A percentile compares a stretch with the other conserved stretches of the same genome.
phyloP scores from a whole-genome alignment of 1,140 invertebrate genomes.

The Dendroctonus valens region DNA sequence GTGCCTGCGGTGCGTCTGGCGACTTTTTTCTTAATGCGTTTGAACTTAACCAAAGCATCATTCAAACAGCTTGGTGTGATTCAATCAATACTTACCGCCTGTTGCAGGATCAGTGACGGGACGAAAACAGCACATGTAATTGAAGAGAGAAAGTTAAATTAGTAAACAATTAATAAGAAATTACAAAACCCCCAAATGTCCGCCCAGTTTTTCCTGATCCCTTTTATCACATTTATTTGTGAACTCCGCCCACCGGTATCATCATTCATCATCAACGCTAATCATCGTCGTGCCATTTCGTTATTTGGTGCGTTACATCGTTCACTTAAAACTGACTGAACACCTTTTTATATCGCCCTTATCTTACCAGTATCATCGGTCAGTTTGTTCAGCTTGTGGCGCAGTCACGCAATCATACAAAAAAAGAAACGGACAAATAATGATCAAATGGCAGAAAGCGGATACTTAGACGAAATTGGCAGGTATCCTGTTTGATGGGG shows the following conservation, averaged over 20 bases:
- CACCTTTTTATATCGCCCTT: conserved; percentile 10
- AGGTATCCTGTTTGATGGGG: too few species aligned
- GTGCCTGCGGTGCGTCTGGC: conserved; percentile 20
- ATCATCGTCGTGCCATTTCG: conserved; percentile 17
- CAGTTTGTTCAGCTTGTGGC: conserved; percentile 9
- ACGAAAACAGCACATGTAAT: neutral
- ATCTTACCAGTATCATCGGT: conserved; percentile 8
- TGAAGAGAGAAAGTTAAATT: too few species aligned
- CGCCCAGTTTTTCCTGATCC: neutral
- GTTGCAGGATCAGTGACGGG: too few species aligned
- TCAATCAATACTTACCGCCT: too few species aligned
- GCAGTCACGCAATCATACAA: conserved; percentile 11
- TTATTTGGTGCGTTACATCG: conserved; percentile 6
- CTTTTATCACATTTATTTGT: conserved; percentile 15
- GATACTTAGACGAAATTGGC: too few species aligned
- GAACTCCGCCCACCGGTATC: conserved; percentile 7
- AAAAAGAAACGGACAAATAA: too few species aligned
- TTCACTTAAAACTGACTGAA: conserved; percentile 15
- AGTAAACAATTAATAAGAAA: too few species aligned
- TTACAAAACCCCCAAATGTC: conserved; percentile 1
- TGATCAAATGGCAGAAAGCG: neutral
- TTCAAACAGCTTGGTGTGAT: too few species aligned
- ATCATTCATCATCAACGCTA: conserved; percentile 10
- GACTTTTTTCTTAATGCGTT: conserved; percentile 2
- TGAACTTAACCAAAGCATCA: too few species aligned